A percentile compares a stretch with the other conserved stretches of the same genome.
These are phyloP conservation scores for Todiramphus saurophagus DNA, from an alignment of 2,113 vertebrate genomes.

Conservation along the genomic window DNA sequence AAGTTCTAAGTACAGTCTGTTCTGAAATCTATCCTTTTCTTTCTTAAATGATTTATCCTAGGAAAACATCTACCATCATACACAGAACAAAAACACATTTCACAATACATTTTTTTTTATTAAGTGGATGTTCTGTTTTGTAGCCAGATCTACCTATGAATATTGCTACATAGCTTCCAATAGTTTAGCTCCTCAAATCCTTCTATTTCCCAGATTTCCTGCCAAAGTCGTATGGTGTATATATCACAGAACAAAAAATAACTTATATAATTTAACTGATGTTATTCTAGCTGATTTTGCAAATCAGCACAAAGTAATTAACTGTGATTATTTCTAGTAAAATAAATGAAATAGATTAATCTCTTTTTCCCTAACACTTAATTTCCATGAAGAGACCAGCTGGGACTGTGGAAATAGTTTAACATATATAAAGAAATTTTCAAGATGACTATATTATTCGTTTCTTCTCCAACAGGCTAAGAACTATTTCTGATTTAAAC, in stretches of 20 bases:
- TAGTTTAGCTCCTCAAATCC: background rate
- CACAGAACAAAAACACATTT: background rate
- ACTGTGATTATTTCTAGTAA: background rate
- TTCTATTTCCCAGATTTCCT: background rate
- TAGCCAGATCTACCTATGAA: background rate
- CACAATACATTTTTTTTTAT: background rate
- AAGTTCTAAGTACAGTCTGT: background rate
- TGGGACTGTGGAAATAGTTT: slow-evolving; percentile 22
- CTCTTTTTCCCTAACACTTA: background rate
- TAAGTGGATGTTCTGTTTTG: background rate
- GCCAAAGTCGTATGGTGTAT: background rate
- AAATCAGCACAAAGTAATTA: background rate
- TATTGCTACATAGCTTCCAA: background rate
- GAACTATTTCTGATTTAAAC: background rate
- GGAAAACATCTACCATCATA: background rate
- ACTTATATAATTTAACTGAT: background rate
- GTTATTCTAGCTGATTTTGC: slow-evolving; percentile 16
- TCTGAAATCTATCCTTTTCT: background rate
- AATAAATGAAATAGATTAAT: slow-evolving; percentile 18
- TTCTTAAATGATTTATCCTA: background rate
- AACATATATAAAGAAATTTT: background rate
- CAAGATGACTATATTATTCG: background rate
- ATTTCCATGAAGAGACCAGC: slow-evolving; percentile 7
- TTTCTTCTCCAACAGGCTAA: background rate
- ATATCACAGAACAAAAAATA: background rate